Percentiles rank a stretch among this genome's conserved stretches.
Conservation (phyloP, 1,140 invertebrate genomes). For the Aradophagus sp. region DNA sequence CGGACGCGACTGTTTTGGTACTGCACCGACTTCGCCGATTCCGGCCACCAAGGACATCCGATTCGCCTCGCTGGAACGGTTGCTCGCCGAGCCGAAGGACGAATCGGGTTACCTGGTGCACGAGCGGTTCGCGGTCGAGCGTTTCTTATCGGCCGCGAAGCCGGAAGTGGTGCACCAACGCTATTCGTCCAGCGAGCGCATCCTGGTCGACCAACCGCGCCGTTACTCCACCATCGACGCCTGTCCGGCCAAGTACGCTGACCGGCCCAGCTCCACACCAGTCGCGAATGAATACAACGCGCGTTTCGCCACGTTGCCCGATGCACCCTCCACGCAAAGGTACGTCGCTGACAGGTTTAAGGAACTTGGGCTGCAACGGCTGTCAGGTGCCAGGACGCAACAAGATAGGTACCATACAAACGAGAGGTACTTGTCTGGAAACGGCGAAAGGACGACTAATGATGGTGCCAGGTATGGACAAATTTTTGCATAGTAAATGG, state of each 20-base stretch:
- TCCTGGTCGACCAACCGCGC: slow-evolving; percentile 47
- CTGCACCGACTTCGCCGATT: slow-evolving; percentile 66
- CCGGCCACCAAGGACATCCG: slow-evolving; percentile 60
- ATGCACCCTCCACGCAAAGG: slow-evolving; percentile 68
- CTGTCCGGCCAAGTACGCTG: slow-evolving; percentile 64
- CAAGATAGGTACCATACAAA: slow-evolving; percentile 67
- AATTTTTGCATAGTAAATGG: too few species aligned
- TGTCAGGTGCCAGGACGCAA: slow-evolving; percentile 71
- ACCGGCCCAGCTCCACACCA: slow-evolving; percentile 63
- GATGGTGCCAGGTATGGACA: slow-evolving; percentile 55
- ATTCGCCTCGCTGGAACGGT: slow-evolving; percentile 66
- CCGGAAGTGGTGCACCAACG: slow-evolving; percentile 65
- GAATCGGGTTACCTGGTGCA: too few species aligned
- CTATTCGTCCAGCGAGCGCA: slow-evolving; percentile 67
- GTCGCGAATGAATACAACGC: slow-evolving; percentile 60
- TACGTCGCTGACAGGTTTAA: slow-evolving; percentile 70
- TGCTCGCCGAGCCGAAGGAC: slow-evolving; percentile 66
- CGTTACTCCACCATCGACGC: slow-evolving; percentile 61
- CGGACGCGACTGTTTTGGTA: slow-evolving; percentile 61
- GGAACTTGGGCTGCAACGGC: slow-evolving; percentile 73
- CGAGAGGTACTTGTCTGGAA: slow-evolving; percentile 62
- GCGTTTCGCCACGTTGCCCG: slow-evolving; percentile 61
- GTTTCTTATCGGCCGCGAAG: too few species aligned
- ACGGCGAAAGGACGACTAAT: slow-evolving; percentile 44
- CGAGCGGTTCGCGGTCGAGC: too few species aligned